A percentile compares a stretch with the other conserved stretches of the same genome.
These are phyloP conservation scores for Coronaproctus castanopsis DNA, from an alignment of 2,888 invertebrate genomes.

Conservation along the genomic window DNA sequence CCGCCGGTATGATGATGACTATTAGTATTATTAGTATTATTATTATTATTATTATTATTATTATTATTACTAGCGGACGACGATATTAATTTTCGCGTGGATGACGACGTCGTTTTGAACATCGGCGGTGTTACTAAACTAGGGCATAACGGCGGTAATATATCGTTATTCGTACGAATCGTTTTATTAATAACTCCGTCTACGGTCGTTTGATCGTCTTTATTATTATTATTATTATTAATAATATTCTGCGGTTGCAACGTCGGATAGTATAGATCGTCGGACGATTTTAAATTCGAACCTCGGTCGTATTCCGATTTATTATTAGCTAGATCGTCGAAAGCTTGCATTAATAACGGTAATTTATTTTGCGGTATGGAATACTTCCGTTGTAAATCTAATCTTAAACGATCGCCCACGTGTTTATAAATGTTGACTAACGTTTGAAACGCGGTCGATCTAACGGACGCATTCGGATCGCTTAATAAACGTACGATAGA, in stretches of 20 bases:
- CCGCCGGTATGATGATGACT: constrained; percentile 62
- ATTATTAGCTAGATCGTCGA: constrained; percentile 78
- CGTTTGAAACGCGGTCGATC: constrained; percentile 69
- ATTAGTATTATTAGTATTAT: no score
- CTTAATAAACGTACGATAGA: constrained; percentile 60
- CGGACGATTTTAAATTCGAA: not conserved
- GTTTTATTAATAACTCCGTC: not conserved
- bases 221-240: no score
- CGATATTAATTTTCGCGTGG: not conserved
- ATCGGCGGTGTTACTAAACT: not conserved
- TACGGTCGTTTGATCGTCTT: no score
- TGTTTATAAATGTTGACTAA: constrained; percentile 79
- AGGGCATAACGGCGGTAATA: not conserved
- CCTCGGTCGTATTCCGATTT: constrained; percentile 28
- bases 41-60: not conserved
- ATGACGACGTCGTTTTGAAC: not conserved
- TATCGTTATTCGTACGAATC: not conserved
- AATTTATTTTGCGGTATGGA: constrained; percentile 51
- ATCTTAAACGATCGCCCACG: constrained; percentile 68
- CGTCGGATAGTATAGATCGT: no score
- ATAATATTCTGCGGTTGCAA: no score
- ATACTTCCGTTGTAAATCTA: constrained; percentile 62
- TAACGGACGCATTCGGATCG: constrained; percentile 67
- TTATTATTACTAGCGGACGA: not conserved
- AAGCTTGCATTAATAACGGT: constrained; percentile 49